These are phyloP conservation scores for Poecilus cupreus DNA, from an alignment of 2,888 invertebrate species.

Conservation along the genomic window DNA sequence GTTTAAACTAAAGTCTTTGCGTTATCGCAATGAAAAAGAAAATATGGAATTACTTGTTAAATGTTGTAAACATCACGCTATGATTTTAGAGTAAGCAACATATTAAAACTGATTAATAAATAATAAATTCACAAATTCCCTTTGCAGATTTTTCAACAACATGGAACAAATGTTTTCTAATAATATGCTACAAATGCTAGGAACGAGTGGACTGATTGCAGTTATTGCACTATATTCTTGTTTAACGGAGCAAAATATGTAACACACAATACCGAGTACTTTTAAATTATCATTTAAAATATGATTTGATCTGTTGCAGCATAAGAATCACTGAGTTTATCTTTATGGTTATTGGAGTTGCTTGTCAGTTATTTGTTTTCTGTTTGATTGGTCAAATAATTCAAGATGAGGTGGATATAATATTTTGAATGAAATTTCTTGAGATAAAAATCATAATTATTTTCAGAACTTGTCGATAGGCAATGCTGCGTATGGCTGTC, in stretches of 20 bases:
- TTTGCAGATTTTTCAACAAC: not conserved
- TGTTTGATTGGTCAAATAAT: conserved; percentile 21
- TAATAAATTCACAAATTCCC: not conserved
- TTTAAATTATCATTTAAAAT: no score
- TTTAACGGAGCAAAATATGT: conserved; percentile 18
- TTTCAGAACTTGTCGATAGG: not conserved
- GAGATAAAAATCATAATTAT: not conserved
- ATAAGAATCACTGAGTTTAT: not conserved
- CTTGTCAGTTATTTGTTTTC: conserved; percentile 13
- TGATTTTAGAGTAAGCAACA: not conserved
- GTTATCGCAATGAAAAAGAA: not conserved
- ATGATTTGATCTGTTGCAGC: not conserved
- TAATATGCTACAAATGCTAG: conserved; percentile 22
- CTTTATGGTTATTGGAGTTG: conserved; percentile 16
- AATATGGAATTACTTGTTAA: not conserved
- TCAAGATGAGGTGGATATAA: not conserved
- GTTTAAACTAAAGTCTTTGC: not conserved
- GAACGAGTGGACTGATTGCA: conserved; percentile 25
- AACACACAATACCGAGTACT: not conserved
- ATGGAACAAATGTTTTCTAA: conserved; percentile 13
- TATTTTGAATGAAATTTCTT: not conserved
- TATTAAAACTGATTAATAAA: not conserved
- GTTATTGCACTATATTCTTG: conserved; percentile 8
- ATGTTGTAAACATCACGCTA: conserved; percentile 14
- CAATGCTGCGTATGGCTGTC: not conserved